These are phyloP conservation scores for Barypeithes pellucidus DNA, from an alignment of 2,888 invertebrate genomes.

Conservation along the genomic window DNA sequence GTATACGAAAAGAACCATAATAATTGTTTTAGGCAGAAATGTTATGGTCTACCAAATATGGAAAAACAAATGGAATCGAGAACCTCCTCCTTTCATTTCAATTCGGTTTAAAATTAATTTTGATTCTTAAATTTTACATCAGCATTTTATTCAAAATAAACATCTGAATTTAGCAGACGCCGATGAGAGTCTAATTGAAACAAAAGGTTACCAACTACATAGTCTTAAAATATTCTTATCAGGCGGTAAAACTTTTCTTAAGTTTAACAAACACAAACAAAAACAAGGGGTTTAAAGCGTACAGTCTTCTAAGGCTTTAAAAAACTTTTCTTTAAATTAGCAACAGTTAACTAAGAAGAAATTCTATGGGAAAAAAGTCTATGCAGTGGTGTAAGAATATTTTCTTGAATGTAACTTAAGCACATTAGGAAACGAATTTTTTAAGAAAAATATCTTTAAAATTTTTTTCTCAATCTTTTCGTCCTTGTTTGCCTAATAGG, in stretches of 20 bases:
- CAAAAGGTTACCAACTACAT: conserved; percentile 11
- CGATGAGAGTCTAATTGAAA: conserved; percentile 8
- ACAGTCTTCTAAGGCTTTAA: conserved; percentile 22
- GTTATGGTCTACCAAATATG: no score
- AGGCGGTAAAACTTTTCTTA: conserved; percentile 35
- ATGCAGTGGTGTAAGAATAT: no score
- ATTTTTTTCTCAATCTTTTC: no score
- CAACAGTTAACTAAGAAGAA: conserved; percentile 5
- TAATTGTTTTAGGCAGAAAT: no score
- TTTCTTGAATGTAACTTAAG: no score
- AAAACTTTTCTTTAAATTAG: conserved; percentile 31
- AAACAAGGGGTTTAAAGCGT: conserved; percentile 17
- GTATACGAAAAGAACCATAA: no score
- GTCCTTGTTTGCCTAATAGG: no score
- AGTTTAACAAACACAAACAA: conserved; percentile 41
- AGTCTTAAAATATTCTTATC: conserved; percentile 36
- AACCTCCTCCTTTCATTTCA: no score
- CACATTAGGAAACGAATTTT: no score
- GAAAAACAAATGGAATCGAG: no score
- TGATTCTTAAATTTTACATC: not conserved
- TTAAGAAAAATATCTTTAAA: no score
- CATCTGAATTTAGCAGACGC: not conserved
- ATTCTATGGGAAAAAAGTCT: not conserved
- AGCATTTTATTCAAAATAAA: not conserved
- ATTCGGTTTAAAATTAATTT: not conserved